Evolutionary conservation across 2,113 vertebrate species (phyloP).

Genomic region (Cinclus mexicanus): DNA sequence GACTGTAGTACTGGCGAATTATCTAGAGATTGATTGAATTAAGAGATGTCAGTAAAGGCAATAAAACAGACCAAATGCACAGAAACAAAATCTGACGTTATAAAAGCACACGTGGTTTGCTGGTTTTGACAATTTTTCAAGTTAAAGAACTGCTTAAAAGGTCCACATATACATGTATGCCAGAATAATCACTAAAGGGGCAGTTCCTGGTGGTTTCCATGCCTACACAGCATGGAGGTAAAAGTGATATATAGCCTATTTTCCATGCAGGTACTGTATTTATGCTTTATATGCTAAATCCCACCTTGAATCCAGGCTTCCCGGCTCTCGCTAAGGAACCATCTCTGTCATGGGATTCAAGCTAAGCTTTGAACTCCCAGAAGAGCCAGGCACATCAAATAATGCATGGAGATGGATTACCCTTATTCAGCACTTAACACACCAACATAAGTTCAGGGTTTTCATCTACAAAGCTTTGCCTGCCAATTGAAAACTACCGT

Average conservation of each 20-base stretch:
- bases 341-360: neutral
- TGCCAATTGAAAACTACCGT: neutral
- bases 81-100: neutral
- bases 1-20: constrained; percentile 82
- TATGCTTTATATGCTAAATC: neutral
- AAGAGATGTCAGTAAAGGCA: neutral
- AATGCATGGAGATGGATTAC: neutral
- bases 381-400: neutral
- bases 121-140: neutral
- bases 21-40: constrained; percentile 73
- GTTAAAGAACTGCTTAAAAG: neutral
- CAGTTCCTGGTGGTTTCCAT: neutral
- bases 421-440: neutral
- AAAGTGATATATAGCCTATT: neutral
- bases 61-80: neutral
- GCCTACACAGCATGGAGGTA: neutral
- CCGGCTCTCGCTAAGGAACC: neutral
- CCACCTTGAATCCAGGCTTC: neutral
- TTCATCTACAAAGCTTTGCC: neutral
- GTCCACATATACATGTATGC: neutral
- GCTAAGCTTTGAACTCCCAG: neutral
- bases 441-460: neutral
- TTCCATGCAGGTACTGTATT: neutral
- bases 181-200: neutral
- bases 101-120: neutral